Evolutionary conservation across 92 coral and sea anemone species (phyloP).

Genomic region (Zoanthus sansibaricus): DNA sequence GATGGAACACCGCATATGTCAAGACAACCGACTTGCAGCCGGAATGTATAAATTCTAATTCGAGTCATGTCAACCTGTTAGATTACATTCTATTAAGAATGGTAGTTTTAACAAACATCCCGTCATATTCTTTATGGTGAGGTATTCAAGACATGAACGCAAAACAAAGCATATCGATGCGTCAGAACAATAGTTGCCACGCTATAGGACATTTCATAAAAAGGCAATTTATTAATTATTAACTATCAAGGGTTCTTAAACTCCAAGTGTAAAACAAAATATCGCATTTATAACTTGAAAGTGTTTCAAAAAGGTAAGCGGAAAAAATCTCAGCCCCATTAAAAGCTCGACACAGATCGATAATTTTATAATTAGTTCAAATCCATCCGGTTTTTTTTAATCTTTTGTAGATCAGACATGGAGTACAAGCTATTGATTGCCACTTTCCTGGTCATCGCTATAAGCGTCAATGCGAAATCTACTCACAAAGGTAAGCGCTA

Average conservation of each 20-base stretch:
- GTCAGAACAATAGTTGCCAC: constrained; percentile 49
- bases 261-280: constrained; percentile 37
- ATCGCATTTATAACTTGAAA: constrained; percentile 38
- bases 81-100: constrained; percentile 16
- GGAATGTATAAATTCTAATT: neutral
- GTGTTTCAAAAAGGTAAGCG: constrained; percentile 48
- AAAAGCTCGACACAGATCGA: neutral
- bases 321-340: neutral
- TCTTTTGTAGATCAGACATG: constrained; percentile 77
- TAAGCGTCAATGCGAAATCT: constrained; percentile 77
- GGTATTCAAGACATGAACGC: constrained; percentile 14
- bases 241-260: constrained; percentile 44
- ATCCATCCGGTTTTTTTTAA: constrained; percentile 27
- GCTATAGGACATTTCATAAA: constrained; percentile 31
- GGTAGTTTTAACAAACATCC: constrained; percentile 6
- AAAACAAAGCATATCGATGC: constrained; percentile 33
- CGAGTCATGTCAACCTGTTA: constrained; percentile 27
- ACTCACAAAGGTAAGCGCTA: constrained; percentile 71
- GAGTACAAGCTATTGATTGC: constrained; percentile 84
- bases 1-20: neutral
- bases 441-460: constrained; percentile 80
- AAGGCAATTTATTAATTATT: constrained; percentile 31
- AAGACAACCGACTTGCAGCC: neutral
- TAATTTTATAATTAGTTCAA: neutral
- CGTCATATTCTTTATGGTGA: constrained; percentile 18